Percentiles rank a stretch among this genome's conserved stretches.
Evolutionary conservation across 2,797 vertebrate genomes (phyloP).

Genomic region (Peromyscus nudipes): DNA sequence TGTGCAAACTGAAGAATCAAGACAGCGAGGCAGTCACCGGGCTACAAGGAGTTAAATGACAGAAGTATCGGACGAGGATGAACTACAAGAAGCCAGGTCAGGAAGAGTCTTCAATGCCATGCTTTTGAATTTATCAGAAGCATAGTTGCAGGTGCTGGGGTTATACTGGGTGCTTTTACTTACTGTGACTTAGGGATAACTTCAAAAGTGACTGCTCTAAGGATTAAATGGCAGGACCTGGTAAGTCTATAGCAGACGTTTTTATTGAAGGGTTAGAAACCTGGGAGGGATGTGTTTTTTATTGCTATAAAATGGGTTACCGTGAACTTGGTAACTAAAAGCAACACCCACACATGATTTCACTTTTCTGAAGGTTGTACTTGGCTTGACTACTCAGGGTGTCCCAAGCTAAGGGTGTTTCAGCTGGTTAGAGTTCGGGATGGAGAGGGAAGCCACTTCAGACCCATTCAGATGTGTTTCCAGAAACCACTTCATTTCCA

Average conservation of each 20-base stretch:
- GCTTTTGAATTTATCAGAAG: conserved; percentile 21
- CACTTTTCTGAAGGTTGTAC: not conserved
- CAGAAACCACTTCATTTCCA: not conserved
- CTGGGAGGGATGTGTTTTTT: not conserved
- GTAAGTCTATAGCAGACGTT: not conserved
- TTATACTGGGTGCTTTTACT: not conserved
- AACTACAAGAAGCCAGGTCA: not conserved
- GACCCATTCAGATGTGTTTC: not conserved
- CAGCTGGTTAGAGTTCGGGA: not conserved
- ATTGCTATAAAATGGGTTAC: not conserved
- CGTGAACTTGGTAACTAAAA: not conserved
- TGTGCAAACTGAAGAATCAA: not conserved
- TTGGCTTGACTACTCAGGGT: not conserved
- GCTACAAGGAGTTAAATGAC: not conserved
- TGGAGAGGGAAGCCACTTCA: not conserved
- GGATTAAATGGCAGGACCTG: not conserved
- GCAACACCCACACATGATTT: not conserved
- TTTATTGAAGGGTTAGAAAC: conserved; percentile 1
- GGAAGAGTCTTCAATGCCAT: not conserved
- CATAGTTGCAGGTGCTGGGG: not conserved
- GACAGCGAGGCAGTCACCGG: not conserved
- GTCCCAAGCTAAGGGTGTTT: not conserved
- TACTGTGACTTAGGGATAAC: not conserved
- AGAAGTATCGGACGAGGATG: not conserved
- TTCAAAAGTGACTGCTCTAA: not conserved